phyloP scores from a whole-genome alignment of 1,140 invertebrate species.

The Philotrypesis tridentata region DNA sequence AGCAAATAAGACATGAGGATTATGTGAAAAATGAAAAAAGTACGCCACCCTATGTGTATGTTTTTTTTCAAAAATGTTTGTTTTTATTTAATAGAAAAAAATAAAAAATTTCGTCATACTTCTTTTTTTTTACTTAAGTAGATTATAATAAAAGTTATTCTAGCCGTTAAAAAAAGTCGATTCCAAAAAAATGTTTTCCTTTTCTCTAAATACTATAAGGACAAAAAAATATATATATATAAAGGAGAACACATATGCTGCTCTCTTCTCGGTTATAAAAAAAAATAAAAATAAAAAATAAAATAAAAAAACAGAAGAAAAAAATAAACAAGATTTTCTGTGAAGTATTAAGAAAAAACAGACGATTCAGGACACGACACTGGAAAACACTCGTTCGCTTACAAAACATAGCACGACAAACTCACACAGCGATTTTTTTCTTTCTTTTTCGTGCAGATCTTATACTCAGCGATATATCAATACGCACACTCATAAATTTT shows the following conservation, averaged over 20 bases:
- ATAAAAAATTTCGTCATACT: conserved; percentile 51
- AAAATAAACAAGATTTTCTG: conserved; percentile 45
- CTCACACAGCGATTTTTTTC: conserved; percentile 44
- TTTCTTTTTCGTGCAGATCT: conserved; percentile 6
- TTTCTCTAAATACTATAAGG: conserved; percentile 42
- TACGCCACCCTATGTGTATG: conserved; percentile 33
- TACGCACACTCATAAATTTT: conserved; percentile 39
- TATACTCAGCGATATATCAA: conserved; percentile 20
- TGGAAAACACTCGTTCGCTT: conserved; percentile 39
- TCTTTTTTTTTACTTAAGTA: conserved; percentile 45
- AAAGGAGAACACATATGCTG: conserved; percentile 36
- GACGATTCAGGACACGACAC: conserved; percentile 39
- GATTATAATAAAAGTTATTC: conserved; percentile 51
- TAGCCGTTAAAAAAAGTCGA: conserved; percentile 45
- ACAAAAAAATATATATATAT: conserved; percentile 43
- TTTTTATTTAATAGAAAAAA: conserved; percentile 54
- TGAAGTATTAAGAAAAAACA: conserved; percentile 46
- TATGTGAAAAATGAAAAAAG: conserved; percentile 41
- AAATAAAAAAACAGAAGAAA: conserved; percentile 42
- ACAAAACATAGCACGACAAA: conserved; percentile 42
- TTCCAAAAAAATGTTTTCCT: conserved; percentile 44
- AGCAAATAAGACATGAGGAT: conserved; percentile 24
- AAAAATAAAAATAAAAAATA: conserved; percentile 11
- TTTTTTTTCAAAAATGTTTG: conserved; percentile 48
- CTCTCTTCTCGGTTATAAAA: conserved; percentile 10